These are phyloP conservation scores for Chelonoidis abingdonii DNA, from an alignment of 2,113 vertebrate genomes.

Conservation along the genomic window DNA sequence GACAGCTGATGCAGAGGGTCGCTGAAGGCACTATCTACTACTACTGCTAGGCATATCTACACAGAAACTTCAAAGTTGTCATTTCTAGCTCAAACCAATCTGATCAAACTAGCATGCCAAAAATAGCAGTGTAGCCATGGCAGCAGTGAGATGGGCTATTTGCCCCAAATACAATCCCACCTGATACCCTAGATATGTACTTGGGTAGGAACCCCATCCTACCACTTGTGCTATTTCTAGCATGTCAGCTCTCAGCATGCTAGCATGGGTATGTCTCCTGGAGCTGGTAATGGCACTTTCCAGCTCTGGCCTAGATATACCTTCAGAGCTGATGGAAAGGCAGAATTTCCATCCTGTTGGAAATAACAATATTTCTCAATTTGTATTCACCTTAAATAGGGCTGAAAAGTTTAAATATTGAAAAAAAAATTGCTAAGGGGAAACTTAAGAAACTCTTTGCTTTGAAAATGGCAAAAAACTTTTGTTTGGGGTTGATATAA, in stretches of 20 bases:
- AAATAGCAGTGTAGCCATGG: neutral
- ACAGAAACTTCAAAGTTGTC: neutral
- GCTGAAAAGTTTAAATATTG: neutral
- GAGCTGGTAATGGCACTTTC: neutral
- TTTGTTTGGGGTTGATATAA: neutral
- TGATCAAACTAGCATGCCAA: neutral
- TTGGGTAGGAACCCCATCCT: neutral
- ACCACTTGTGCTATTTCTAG: neutral
- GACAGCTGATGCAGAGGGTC: neutral
- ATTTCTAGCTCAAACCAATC: neutral
- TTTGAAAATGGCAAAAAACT: neutral
- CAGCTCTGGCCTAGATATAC: neutral
- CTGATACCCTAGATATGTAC: neutral
- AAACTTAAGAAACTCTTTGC: rapidly evolving
- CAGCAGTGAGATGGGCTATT: neutral
- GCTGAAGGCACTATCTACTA: neutral
- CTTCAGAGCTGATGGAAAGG: neutral
- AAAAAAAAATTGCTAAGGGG: neutral
- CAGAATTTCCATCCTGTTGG: neutral
- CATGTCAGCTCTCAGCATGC: neutral
- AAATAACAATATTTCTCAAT: neutral
- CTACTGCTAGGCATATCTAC: neutral
- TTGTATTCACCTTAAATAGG: neutral
- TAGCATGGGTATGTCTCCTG: neutral
- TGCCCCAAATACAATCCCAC: neutral